Percentiles rank a stretch among this genome's conserved stretches.
Conservation (phyloP, 2,888 invertebrate species). For the Alviniconcha strummeri region DNA sequence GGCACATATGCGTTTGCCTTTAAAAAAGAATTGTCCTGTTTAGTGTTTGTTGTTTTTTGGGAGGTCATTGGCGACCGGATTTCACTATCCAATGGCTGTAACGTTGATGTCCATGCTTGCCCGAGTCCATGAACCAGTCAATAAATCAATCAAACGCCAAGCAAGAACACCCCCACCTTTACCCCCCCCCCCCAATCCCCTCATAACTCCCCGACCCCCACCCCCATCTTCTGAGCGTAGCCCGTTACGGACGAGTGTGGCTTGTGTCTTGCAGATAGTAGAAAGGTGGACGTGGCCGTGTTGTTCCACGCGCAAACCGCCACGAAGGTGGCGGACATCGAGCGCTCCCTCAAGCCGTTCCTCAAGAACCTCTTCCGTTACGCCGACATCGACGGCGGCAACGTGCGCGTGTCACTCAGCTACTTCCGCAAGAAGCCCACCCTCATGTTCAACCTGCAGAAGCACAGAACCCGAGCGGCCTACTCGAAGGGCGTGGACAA, state of each 20-base stretch:
- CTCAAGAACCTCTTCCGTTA: slow-evolving; percentile 48
- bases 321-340: slow-evolving; percentile 47
- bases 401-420: slow-evolving; percentile 63
- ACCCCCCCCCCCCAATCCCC: too few relatives aligned
- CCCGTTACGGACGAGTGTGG: background rate
- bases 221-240: too few relatives aligned
- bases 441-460: slow-evolving; percentile 37
- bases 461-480: background rate
- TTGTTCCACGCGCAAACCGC: slow-evolving; percentile 50
- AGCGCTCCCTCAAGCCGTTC: slow-evolving; percentile 48
- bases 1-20: too few relatives aligned
- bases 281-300: slow-evolving; percentile 52
- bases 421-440: slow-evolving; percentile 66
- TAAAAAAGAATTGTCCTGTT: too few relatives aligned
- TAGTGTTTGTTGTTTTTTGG: too few relatives aligned
- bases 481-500: slow-evolving; percentile 9
- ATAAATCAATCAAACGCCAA: too few relatives aligned
- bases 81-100: too few relatives aligned
- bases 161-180: too few relatives aligned
- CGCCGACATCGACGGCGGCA: slow-evolving; percentile 49
- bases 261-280: slow-evolving; percentile 32
- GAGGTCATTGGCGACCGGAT: too few relatives aligned
- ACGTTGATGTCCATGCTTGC: too few relatives aligned
- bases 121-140: too few relatives aligned
- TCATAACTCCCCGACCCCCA: too few relatives aligned